A percentile compares a stretch with the other conserved stretches of the same genome.
Conservation (phyloP, 2,797 vertebrate species). For the Oreortyx pictus region DNA sequence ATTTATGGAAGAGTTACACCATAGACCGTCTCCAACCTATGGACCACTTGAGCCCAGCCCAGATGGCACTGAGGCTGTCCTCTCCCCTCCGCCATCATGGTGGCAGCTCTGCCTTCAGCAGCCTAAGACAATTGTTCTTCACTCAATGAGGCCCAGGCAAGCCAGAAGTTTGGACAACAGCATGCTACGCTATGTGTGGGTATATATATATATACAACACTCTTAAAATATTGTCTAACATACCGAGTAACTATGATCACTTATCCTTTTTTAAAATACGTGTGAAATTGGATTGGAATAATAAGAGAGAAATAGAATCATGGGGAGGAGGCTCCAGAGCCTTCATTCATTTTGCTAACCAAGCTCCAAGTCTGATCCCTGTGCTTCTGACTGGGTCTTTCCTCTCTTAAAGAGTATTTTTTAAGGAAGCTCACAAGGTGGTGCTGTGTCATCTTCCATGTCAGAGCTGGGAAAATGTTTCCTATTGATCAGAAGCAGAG, state of each 20-base stretch:
- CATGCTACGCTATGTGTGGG: too few relatives aligned
- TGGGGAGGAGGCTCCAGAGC: background rate
- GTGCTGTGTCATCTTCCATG: background rate
- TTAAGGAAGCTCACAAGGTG: background rate
- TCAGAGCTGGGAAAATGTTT: background rate
- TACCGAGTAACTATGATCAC: background rate
- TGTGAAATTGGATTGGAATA: background rate
- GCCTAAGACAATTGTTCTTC: too few relatives aligned
- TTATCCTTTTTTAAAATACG: background rate
- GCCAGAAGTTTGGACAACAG: too few relatives aligned
- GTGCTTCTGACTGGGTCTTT: background rate
- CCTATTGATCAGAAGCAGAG: background rate
- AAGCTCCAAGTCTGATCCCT: background rate
- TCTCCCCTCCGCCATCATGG: too few relatives aligned
- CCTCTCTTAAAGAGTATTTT: background rate
- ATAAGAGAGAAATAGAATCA: background rate
- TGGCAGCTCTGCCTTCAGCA: too few relatives aligned
- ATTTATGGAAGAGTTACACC: too few relatives aligned
- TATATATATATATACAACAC: too few relatives aligned
- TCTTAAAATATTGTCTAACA: background rate
- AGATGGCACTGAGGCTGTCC: too few relatives aligned
- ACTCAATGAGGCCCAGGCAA: too few relatives aligned
- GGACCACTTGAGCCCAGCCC: too few relatives aligned
- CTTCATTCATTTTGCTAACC: background rate
- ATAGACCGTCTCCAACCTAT: too few relatives aligned